Base-by-base conservation (phyloP, 2,113 vertebrate genomes). In the Phyllopteryx taeniolatus region DNA sequence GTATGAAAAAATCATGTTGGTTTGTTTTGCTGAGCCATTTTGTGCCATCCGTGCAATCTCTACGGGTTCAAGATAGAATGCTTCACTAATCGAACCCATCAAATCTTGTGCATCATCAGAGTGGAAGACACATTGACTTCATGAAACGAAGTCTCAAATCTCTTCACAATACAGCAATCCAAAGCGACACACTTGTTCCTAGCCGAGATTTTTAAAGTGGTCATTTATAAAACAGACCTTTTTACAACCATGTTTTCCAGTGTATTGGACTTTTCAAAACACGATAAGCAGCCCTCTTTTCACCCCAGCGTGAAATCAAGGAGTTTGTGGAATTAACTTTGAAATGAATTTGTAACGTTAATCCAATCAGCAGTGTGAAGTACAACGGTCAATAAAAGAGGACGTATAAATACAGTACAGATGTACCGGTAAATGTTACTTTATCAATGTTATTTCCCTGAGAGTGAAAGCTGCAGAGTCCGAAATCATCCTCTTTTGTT, bases 401-500 rank as follows among this genome's bases (percentile, higher is more conserved):
- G 10, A 49, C 59, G 11, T 19, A 27, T 12, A 31, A 77, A 70
- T 49, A 51, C 60, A 54, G 11, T 43, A 19, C 1, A 44, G 14
- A 27, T 64, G 33, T 68, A 39, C 35, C 35, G 35, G 4, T 39
- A 59, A 8, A 22, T n/a, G 35, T 65, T n/a, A 59, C 63, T n/a
- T 42, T 8, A 17, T 35, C 39, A 70, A 70, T 0, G 13, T 11
- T 17, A 44, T 49, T 67, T 56, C 15, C 19, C 33, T 64, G 20
- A 59, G 15, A 63, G 70, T 33, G 27, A 67, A 33, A 74, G 69
- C 7, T 49, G 71, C 57, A 73, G n/a, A n/a, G 49, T 56, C 64
- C 22, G 85, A 86, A 86, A 87, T 86, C 75, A 77, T 49, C 47
- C 17, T 71, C 79, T 83, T 86, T 85, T 72, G 62, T 80, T 81